Evolutionary conservation across 2,113 vertebrate genomes (phyloP).

Genomic region (Cavia aperea): DNA sequence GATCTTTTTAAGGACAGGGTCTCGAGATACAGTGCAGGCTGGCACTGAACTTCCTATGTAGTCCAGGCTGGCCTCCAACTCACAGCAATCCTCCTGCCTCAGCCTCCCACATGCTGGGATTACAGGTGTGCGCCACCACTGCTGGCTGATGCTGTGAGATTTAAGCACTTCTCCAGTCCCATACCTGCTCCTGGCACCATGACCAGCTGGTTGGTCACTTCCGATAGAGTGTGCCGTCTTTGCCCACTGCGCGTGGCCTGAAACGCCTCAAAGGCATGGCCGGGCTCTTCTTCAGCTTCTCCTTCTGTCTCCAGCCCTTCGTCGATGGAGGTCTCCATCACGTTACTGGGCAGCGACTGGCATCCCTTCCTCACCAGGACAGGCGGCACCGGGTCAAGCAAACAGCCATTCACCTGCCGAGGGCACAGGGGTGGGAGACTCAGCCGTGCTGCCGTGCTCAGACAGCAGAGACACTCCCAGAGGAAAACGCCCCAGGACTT

Average conservation of each 20-base stretch:
- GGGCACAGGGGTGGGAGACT: background rate
- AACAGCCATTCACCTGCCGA: conserved; percentile 89
- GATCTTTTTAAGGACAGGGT: background rate
- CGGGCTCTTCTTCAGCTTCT: conserved; percentile 87
- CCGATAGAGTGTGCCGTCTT: conserved; percentile 92
- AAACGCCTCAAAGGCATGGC: conserved; percentile 84
- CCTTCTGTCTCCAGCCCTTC: conserved; percentile 94
- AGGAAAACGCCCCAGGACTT: background rate
- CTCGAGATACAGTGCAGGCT: background rate
- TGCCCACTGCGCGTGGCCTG: conserved; percentile 89
- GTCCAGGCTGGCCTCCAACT: background rate
- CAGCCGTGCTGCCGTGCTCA: background rate
- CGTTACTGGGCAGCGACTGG: conserved; percentile 89
- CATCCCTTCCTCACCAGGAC: conserved; percentile 86
- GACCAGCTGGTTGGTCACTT: conserved; percentile 90
- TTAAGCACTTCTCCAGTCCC: accelerated
- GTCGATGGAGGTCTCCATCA: conserved; percentile 98
- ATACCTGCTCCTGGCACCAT: conserved; percentile 83
- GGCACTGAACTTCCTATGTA: background rate
- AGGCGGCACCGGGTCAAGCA: conserved; percentile 91
- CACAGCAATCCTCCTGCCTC: background rate
- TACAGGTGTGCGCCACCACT: background rate
- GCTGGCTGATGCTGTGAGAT: background rate
- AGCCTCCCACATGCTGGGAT: background rate
- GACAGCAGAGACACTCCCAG: background rate